Evolutionary conservation across 2,113 vertebrate genomes (phyloP).

Genomic region (Neodontobutis hainanensis): DNA sequence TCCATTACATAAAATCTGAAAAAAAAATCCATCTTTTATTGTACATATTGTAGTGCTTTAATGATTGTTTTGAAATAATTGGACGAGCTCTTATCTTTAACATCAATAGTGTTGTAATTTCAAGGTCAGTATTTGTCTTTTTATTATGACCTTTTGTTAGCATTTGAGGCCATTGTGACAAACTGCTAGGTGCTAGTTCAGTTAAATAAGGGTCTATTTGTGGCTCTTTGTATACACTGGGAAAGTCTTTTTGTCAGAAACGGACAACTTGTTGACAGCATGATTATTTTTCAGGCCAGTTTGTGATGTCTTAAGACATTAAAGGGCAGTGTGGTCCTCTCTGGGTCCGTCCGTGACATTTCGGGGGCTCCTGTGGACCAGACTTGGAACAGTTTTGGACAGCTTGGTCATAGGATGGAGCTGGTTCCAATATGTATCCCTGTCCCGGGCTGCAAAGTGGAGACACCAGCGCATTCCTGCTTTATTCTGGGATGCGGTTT

Average conservation of each 20-base stretch:
- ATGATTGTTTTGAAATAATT: no score
- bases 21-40: no score
- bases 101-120: no score
- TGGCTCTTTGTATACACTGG: conserved; percentile 17
- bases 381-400: conserved; percentile 37
- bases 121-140: no score
- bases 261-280: conserved; percentile 20
- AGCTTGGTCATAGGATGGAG: conserved; percentile 40
- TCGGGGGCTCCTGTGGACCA: conserved; percentile 15
- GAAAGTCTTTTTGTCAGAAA: conserved; percentile 5
- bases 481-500: conserved; percentile 72
- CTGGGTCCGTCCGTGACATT: conserved; percentile 14
- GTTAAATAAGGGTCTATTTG: conserved; percentile 3
- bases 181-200: neutral
- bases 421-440: conserved; percentile 41
- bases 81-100: no score
- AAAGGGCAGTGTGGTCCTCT: conserved; percentile 8
- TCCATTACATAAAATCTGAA: no score
- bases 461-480: conserved; percentile 68
- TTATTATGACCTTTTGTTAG: no score
- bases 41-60: no score
- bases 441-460: conserved; percentile 46
- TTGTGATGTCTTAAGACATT: conserved; percentile 20
- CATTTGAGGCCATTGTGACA: neutral
- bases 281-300: conserved; percentile 17